phyloP scores from a whole-genome alignment of 30 jellyfish, hydroid and myxozoan species.

The Mastigias papua region DNA sequence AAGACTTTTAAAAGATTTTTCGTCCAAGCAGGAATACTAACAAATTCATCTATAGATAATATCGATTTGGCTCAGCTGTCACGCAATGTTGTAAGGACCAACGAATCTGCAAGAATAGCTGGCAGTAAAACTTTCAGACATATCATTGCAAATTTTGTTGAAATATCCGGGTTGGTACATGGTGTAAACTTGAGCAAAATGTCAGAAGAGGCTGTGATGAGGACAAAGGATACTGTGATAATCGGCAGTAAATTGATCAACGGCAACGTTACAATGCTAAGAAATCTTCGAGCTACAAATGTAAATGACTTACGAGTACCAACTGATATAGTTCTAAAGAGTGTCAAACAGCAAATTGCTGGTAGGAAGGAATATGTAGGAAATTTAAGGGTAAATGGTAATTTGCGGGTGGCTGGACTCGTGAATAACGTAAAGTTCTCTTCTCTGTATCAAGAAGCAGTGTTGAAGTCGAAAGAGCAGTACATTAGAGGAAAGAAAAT shows the following conservation, averaged over 20 bases:
- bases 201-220: slow-evolving; percentile 42
- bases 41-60: slow-evolving; percentile 65
- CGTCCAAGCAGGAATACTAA: slow-evolving; percentile 14
- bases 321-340: slow-evolving; percentile 55
- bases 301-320: slow-evolving; percentile 41
- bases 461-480: slow-evolving; percentile 38
- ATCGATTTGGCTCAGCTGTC: slow-evolving; percentile 60
- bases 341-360: slow-evolving; percentile 42
- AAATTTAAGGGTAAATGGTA: slow-evolving; percentile 29
- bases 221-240: slow-evolving; percentile 3
- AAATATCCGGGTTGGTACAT: slow-evolving; percentile 35
- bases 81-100: neutral
- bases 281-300: neutral
- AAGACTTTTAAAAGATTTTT: slow-evolving; percentile 33
- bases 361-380: slow-evolving; percentile 29
- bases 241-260: slow-evolving; percentile 29
- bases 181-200: slow-evolving; percentile 16
- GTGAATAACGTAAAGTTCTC: slow-evolving; percentile 61
- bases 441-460: slow-evolving; percentile 41
- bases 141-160: neutral
- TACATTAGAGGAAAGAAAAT: slow-evolving; percentile 62
- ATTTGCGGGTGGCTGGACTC: neutral
- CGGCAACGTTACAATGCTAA: slow-evolving; percentile 33
- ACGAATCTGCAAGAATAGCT: slow-evolving; percentile 9
- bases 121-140: slow-evolving; percentile 16